Evolutionary conservation across 2,888 invertebrate genomes (phyloP).

Genomic region (Lymantria dispar): DNA sequence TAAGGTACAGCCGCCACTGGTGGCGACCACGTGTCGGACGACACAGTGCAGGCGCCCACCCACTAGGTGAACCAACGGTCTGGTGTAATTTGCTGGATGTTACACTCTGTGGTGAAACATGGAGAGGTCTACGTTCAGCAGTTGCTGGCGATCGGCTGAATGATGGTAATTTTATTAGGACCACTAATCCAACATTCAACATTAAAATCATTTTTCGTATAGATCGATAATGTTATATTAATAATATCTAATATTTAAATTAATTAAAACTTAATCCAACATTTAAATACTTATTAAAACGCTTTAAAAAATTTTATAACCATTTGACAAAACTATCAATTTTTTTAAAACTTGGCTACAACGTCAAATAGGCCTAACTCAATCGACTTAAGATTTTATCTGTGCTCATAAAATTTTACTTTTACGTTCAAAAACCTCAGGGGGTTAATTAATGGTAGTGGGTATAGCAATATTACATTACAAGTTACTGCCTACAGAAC

Average conservation of each 20-base stretch:
- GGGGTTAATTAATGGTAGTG: constrained; percentile 72
- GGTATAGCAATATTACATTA: constrained; percentile 58
- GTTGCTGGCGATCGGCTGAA: too few relatives aligned
- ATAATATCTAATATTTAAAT: not conserved
- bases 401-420: constrained; percentile 55
- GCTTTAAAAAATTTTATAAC: constrained; percentile 16
- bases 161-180: too few relatives aligned
- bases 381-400: constrained; percentile 53
- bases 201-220: too few relatives aligned
- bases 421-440: constrained; percentile 51
- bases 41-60: too few relatives aligned
- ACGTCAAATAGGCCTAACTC: constrained; percentile 43
- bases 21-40: too few relatives aligned
- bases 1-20: too few relatives aligned
- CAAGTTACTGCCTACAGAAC: constrained; percentile 52
- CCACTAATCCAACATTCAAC: too few relatives aligned
- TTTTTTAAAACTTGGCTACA: constrained; percentile 13
- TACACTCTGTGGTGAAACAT: too few relatives aligned
- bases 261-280: not conserved
- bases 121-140: too few relatives aligned
- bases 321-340: constrained; percentile 32
- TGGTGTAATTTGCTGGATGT: too few relatives aligned
- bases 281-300: constrained; percentile 26
- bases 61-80: too few relatives aligned
- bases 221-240: too few relatives aligned